Evolutionary conservation across 2,888 invertebrate species (phyloP), one percentile per base, ranked within the genome.

Genomic region (Andricus quercusramuli): DNA sequence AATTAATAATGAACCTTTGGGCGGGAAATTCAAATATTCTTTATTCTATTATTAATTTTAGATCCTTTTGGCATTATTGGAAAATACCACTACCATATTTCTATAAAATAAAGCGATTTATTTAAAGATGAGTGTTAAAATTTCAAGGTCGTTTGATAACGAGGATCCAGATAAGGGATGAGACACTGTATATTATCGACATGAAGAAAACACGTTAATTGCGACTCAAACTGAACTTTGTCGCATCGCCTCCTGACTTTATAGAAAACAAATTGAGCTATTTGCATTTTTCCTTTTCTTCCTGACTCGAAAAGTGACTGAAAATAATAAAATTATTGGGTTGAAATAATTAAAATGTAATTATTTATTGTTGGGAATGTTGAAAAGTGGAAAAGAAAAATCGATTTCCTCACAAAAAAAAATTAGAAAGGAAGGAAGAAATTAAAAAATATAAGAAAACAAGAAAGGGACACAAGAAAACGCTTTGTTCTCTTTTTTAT

Each of bases 111-210:
- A 51, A 77, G 59, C 59, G 22, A 37, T 65, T 20, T 62, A 68
- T 62, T 74, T 74, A 65, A 62, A 62, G 37, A 11, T 25, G 17
- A 17, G 64, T 70, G 25, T 68, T 70, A 70, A 20, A 22, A 51
- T 59, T 80, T 79, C 79, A 79, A 83, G 83, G 83, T 47, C 66
- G 65, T 8, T 59, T 78, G 78, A 83, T 85, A 85, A 85, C 74
- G 81, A 85, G 85, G 78, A 85, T 80, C 83, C 65, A 84, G 85
- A 85, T 85, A 85, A 83, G 77, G 81, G 67, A 70, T 32, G 51
- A 56, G 51, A 70, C n/a, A 44, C 20, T 29, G 9, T 29, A 4
- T 22, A 59, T 70, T 51, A 70, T 70, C 47, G 51, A 56, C 51
- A 32, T 37, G 20, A 32, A 51, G 29, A 32, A 70, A 29, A 32